A percentile compares a stretch with the other conserved stretches of the same genome.
These are phyloP conservation scores for Dynastes maya DNA, from an alignment of 2,888 invertebrate species.

Conservation along the genomic window DNA sequence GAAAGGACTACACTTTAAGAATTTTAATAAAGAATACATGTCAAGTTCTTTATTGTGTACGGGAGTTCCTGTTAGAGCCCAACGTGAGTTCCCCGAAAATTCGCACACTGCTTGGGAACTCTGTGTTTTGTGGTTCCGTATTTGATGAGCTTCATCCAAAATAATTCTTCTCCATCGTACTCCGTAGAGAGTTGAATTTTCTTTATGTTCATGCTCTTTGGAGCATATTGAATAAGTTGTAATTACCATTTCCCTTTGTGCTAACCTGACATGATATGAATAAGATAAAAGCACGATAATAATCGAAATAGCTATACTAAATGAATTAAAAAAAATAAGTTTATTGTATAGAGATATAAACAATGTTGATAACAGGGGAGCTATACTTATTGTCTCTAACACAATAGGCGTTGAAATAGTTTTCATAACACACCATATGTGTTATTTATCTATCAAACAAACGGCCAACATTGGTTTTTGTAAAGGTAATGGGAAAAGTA, in stretches of 20 bases:
- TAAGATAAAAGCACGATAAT: too few species aligned
- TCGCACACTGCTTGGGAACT: constrained; percentile 82
- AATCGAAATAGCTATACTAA: too few species aligned
- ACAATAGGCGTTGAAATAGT: too few species aligned
- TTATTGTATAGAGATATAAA: too few species aligned
- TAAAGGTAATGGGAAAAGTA: too few species aligned
- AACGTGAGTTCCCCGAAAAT: constrained; percentile 78
- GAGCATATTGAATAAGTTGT: constrained; percentile 89
- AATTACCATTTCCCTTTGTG: constrained; percentile 85
- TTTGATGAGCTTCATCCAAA: constrained; percentile 94
- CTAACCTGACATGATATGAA: constrained; percentile 69
- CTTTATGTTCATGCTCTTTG: constrained; percentile 73
- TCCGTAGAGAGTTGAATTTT: constrained; percentile 75
- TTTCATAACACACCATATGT: too few species aligned
- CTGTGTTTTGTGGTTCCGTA: constrained; percentile 89
- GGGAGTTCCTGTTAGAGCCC: constrained; percentile 95
- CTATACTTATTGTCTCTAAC: too few species aligned
- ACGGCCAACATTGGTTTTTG: too few species aligned
- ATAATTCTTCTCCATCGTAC: constrained; percentile 90
- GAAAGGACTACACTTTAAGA: constrained; percentile 89
- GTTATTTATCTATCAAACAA: too few species aligned
- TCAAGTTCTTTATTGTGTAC: constrained; percentile 95
- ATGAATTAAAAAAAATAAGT: too few species aligned
- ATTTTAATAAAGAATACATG: constrained; percentile 86
- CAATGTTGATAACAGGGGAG: too few species aligned